Conservation (phyloP, 2,888 invertebrate genomes). For the Latrodectus hesperus region DNA sequence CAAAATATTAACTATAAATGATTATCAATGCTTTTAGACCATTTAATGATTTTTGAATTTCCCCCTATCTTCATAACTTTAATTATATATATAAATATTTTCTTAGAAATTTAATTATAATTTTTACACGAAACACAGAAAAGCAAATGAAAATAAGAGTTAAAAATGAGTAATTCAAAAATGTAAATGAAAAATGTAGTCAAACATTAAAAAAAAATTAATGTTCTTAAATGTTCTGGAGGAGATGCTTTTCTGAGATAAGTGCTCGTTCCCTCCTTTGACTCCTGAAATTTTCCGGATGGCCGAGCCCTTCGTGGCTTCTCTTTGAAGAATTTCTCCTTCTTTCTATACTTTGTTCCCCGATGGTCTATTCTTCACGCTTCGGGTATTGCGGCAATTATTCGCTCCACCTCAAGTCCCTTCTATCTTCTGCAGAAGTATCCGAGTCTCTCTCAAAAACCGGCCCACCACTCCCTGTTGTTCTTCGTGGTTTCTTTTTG, state of each 20-base stretch:
- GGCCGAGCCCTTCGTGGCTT: constrained; percentile 16
- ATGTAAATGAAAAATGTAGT: background rate
- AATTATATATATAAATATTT: no score
- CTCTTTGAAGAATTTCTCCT: constrained; percentile 43
- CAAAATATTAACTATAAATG: no score
- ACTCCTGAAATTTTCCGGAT: constrained; percentile 48
- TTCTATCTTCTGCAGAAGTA: constrained; percentile 53
- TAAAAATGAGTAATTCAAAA: no score
- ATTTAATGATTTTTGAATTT: no score
- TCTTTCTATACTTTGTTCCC: constrained; percentile 38
- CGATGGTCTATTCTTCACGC: constrained; percentile 61
- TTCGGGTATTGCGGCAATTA: constrained; percentile 51
- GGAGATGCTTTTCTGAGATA: background rate
- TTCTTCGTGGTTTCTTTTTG: no score
- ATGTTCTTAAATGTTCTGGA: background rate
- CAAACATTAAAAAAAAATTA: background rate
- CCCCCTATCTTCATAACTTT: no score
- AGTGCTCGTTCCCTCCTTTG: background rate
- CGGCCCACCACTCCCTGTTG: background rate
- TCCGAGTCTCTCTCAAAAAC: constrained; percentile 34
- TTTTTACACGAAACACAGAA: no score
- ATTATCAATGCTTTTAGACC: no score
- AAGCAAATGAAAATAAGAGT: no score
- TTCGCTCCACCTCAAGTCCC: constrained; percentile 50
- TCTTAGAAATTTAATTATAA: no score